Evolutionary conservation across 1,140 invertebrate genomes (phyloP).

Genomic region (Aphelinus atriplicis): DNA sequence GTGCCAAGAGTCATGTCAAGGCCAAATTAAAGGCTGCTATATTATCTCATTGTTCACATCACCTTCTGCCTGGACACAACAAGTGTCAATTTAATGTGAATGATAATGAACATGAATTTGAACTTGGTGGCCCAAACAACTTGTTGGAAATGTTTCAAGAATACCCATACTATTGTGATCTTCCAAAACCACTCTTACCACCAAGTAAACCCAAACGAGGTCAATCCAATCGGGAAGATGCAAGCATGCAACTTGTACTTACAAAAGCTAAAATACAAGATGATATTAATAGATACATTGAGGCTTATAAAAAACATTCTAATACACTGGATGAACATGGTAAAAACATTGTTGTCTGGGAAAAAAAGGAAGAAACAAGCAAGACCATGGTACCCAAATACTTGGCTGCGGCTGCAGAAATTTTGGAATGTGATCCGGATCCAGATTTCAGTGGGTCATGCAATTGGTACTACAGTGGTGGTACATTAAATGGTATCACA

Average conservation of each 20-base stretch:
- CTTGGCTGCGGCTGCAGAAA: slow-evolving; percentile 55
- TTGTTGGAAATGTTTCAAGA: slow-evolving; percentile 46
- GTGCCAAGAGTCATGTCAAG: slow-evolving; percentile 43
- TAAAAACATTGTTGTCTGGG: slow-evolving; percentile 50
- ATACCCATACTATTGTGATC: slow-evolving; percentile 56
- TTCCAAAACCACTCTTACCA: slow-evolving; percentile 60
- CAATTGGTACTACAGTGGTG: slow-evolving; percentile 64
- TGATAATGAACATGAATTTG: slow-evolving; percentile 44
- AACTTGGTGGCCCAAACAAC: slow-evolving; percentile 11
- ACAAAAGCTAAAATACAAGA: slow-evolving; percentile 50
- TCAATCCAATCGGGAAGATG: slow-evolving; percentile 48
- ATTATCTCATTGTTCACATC: slow-evolving; percentile 46
- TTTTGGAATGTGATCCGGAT: slow-evolving; percentile 61
- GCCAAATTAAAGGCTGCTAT: slow-evolving; percentile 42
- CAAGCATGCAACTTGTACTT: slow-evolving; percentile 49
- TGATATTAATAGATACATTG: slow-evolving; percentile 49
- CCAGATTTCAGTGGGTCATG: slow-evolving; percentile 59
- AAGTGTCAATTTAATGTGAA: slow-evolving; percentile 45
- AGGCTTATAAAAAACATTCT: slow-evolving; percentile 47
- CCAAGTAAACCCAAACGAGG: slow-evolving; percentile 50
- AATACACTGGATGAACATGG: slow-evolving; percentile 16
- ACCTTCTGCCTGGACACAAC: slow-evolving; percentile 51
- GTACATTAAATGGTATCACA: slow-evolving; percentile 49
- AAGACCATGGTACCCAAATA: slow-evolving; percentile 50
- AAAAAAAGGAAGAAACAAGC: slow-evolving; percentile 9